Evolutionary conservation across 2,888 invertebrate genomes (phyloP), one percentile per base, ranked within the genome.

Genomic region (Cosmia pyralina): DNA sequence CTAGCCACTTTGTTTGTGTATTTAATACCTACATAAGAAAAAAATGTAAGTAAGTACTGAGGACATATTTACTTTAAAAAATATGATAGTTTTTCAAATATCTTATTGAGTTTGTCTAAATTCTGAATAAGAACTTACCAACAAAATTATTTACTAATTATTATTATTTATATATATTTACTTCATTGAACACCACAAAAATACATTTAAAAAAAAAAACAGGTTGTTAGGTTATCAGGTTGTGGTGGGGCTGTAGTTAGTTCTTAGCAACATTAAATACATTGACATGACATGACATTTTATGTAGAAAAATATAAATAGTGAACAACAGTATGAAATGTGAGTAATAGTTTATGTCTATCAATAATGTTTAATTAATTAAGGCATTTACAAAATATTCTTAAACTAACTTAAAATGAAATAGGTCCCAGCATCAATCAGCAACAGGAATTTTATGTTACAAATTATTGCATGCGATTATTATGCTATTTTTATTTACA

Each of bases 271-370:
- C 34, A 46, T 52, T 64, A n/a, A 72, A 44, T 75, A 75, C 82
- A 66, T 79, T 72, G n/a, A n/a, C n/a, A n/a, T 72, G 72, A 7
- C 60, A 48, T 57, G 46, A 50, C 28, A 52, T 62, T 68, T 48
- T 65, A 57, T 65, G 22, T 63, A 81, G 5, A 65, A 53, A 73
- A 69, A 44, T 19, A 28, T 62, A 53, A 50, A 65, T 55, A 38
- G 34, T 48, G 22, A 63, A 71, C 34, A 44, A 53, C 46, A 55
- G 17, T 53, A 58, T 55, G 74, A 60, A 79, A 82, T 82, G 82
- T 52, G 65, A 77, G 57, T 75, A n/a, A n/a, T n/a, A 57, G 19
- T 59, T n/a, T 58, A 50, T 53, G 15, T 69, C 65, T 75, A 64
- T 69, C 57, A 79, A 63, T 62, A 15, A 0, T 52, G 50, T 69